Percentiles rank a stretch among this genome's conserved stretches.
Evolutionary conservation across 1,140 invertebrate genomes (phyloP).

Genomic region (Dendrolimus punctatus): DNA sequence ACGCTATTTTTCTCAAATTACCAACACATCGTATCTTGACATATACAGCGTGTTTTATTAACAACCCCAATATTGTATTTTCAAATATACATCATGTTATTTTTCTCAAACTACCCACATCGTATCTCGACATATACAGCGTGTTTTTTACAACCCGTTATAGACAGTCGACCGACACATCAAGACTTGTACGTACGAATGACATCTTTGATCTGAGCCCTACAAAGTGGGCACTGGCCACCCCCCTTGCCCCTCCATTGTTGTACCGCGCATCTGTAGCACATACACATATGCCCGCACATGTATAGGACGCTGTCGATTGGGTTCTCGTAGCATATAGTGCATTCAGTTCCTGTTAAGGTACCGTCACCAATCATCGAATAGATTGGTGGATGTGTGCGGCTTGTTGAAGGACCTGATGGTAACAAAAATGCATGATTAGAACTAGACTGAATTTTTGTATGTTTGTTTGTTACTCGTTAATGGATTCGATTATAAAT

Average conservation of each 20-base stretch:
- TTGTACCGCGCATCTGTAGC: conserved; percentile 94
- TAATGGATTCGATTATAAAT: too few relatives aligned
- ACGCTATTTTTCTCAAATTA: too few relatives aligned
- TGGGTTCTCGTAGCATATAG: conserved; percentile 93
- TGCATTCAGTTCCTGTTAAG: conserved; percentile 83
- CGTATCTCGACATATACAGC: not conserved
- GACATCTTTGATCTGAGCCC: conserved; percentile 93
- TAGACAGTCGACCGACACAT: conserved; percentile 26
- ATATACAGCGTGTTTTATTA: too few relatives aligned
- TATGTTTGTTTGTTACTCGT: too few relatives aligned
- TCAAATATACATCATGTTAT: too few relatives aligned
- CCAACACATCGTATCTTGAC: too few relatives aligned
- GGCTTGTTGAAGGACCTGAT: conserved; percentile 38
- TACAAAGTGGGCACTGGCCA: conserved; percentile 94
- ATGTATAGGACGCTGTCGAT: conserved; percentile 96
- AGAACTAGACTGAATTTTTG: too few relatives aligned
- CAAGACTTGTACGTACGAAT: conserved; percentile 95
- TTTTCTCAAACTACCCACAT: too few relatives aligned
- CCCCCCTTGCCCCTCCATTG: conserved; percentile 92
- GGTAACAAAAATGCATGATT: too few relatives aligned
- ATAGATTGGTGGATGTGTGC: conserved; percentile 35
- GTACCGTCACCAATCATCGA: conserved; percentile 52
- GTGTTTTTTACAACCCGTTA: not conserved
- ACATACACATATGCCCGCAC: conserved; percentile 99
- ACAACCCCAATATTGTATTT: too few relatives aligned